phyloP scores from a whole-genome alignment of 2,113 vertebrate genomes.

The Puntigrus tetrazona region DNA sequence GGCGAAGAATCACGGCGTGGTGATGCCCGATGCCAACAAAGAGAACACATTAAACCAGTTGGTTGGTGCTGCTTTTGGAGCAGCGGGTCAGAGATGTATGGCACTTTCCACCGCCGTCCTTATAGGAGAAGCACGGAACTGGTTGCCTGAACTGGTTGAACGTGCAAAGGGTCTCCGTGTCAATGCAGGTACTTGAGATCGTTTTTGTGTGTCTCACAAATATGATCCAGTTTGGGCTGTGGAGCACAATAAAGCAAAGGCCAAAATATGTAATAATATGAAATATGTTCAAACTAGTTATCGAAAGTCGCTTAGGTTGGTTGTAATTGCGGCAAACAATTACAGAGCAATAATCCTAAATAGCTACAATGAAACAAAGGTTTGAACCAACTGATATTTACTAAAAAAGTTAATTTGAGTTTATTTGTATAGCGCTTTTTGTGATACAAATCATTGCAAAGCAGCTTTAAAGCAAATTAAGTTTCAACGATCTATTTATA shows the following conservation, averaged over 20 bases:
- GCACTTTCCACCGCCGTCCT: constrained; percentile 93
- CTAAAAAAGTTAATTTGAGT: too few species aligned
- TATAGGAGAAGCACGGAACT: constrained; percentile 87
- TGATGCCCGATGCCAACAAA: constrained; percentile 98
- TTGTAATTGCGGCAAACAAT: neutral
- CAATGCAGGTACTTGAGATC: constrained; percentile 82
- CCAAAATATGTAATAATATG: neutral
- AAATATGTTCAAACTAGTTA: neutral
- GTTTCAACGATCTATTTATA: too few species aligned
- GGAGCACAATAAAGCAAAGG: neutral
- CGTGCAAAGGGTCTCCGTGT: constrained; percentile 87
- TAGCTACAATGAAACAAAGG: too few species aligned
- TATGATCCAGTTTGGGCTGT: neutral
- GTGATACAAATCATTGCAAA: too few species aligned
- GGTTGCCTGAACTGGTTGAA: constrained; percentile 93
- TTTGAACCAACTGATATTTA: neutral
- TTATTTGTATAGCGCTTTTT: too few species aligned
- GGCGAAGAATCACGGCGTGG: constrained; percentile 97
- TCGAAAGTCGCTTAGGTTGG: neutral
- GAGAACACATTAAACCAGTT: constrained; percentile 97
- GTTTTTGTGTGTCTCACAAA: neutral
- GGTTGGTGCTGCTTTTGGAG: constrained; percentile 95
- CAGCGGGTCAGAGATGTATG: constrained; percentile 97
- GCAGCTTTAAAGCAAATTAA: too few species aligned
- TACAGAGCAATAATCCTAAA: too few species aligned